These are phyloP conservation scores for Oreochromis spilurus DNA, from an alignment of 2,113 vertebrate species.

Conservation along the genomic window DNA sequence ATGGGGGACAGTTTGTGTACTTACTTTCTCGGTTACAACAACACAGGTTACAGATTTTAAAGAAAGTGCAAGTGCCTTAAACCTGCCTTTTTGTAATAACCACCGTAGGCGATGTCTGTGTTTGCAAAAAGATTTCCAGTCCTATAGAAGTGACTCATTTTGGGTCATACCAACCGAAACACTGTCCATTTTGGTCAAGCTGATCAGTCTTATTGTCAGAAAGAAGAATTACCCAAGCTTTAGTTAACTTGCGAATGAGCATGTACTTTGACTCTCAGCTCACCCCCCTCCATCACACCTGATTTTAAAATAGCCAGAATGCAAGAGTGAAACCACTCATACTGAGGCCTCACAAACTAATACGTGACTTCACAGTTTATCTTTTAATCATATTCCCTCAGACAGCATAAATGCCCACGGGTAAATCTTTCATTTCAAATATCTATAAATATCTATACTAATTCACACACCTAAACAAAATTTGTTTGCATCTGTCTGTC, in stretches of 20 bases:
- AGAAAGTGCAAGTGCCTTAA: neutral
- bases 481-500: neutral
- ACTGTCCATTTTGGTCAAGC: neutral
- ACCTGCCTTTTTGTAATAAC: neutral
- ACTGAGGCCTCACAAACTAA: neutral
- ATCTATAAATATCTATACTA: neutral
- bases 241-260: neutral
- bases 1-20: neutral
- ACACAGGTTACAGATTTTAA: neutral
- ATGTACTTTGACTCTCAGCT: neutral
- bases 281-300: neutral
- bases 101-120: neutral
- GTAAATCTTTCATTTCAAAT: neutral
- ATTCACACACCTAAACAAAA: neutral
- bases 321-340: neutral
- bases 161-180: neutral
- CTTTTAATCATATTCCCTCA: neutral
- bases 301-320: neutral
- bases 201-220: neutral
- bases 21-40: neutral
- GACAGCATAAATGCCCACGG: neutral
- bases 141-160: neutral
- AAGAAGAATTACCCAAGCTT: neutral
- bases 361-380: neutral
- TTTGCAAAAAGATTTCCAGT: neutral